Base-by-base conservation (phyloP, 2,113 vertebrate genomes). In the Nerophis ophidion region DNA sequence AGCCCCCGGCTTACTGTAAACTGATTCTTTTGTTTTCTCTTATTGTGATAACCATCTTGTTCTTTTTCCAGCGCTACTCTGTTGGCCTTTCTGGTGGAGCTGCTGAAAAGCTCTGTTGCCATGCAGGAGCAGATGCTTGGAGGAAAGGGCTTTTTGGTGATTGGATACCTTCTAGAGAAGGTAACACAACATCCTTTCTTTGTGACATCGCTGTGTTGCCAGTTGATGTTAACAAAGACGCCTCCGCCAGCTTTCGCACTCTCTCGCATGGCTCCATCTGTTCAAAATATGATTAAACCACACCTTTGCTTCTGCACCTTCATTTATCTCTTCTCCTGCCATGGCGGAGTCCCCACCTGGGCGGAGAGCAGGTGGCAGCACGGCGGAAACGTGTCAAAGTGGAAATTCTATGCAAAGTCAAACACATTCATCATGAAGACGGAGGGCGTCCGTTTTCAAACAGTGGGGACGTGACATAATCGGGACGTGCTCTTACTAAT, bases 71-170 rank as follows among this genome's bases (percentile, higher is more conserved):
- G 95, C 80, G 93, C 94, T 59, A 94, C 93, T 50, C 91, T 98
- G 26, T 82, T 98, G 89, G 92, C 92, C 63, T 97, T 98, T 86
- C 88, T 98, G 75, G 89, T 97, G 74, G 95, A 97, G 75, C 86
- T 98, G 57, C 91, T 98, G 66, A 97, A 95, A 90, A 98, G 94
- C 87, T 98, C 96, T 9, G 94, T 98, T 76, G 94, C 95, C 83
- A 98, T 98, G 95, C 96, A 98, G 85, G 95, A 98, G 55, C 96
- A 98, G 90, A 97, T 98, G 94, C 89, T 98, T 71, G 94, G 94
- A 75, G 94, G 94, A 76, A 98, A 98, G 85, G 96, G 94, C 73
- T 98, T 98, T 79, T 81, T 98, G 85, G 96, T 98, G 68, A 97
- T 98, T 71, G 95, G 96, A 70, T 97, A 97, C 84, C 90, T 97